These are phyloP conservation scores for Steatornis caripensis DNA, from an alignment of 2,113 vertebrate species.

Conservation along the genomic window DNA sequence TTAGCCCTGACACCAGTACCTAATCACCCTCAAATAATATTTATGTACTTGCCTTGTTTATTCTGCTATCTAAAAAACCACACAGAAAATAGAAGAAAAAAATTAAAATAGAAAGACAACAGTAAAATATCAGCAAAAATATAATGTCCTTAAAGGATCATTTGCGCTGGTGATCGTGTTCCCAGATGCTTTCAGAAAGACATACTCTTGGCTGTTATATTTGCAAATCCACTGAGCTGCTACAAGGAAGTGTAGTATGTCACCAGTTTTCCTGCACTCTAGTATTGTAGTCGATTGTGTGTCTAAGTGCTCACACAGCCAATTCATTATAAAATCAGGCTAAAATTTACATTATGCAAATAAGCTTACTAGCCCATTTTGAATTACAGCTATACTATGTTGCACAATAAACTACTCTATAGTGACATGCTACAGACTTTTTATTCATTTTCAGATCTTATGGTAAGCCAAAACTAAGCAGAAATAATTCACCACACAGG, in stretches of 20 bases:
- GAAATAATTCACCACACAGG: not conserved
- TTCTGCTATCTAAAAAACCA: not conserved
- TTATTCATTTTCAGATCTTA: not conserved
- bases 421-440: not conserved
- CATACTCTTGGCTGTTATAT: constrained; percentile 1
- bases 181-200: not conserved
- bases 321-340: constrained; percentile 35
- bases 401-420: not conserved
- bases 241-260: not conserved
- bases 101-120: not conserved
- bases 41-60: not conserved
- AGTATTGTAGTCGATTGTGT: not conserved
- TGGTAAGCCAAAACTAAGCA: not conserved
- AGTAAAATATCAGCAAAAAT: not conserved
- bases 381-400: constrained; percentile 6
- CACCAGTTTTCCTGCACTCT: not conserved
- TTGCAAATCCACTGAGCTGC: not conserved
- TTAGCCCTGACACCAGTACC: not conserved
- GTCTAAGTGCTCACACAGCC: not conserved
- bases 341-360: constrained; percentile 50
- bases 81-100: not conserved
- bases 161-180: not conserved
- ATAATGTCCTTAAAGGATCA: not conserved
- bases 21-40: not conserved
- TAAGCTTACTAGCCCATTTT: not conserved